phyloP scores from a whole-genome alignment of 2,113 vertebrate species.

The Laticauda laticaudata region DNA sequence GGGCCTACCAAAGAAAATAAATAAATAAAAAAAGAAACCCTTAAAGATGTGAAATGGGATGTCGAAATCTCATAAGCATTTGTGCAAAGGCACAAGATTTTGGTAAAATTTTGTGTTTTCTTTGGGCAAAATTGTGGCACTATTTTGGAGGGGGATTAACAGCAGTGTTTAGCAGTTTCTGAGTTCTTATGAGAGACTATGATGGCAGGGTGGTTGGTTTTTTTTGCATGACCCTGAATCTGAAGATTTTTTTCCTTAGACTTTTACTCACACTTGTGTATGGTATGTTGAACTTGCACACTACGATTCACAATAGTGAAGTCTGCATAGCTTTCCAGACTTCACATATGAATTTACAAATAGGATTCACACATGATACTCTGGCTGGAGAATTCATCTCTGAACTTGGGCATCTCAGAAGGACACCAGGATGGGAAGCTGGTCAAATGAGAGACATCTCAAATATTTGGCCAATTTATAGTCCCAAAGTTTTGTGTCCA shows the following conservation, averaged over 20 bases:
- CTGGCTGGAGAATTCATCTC: not conserved
- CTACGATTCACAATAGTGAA: not conserved
- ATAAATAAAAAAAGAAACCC: not conserved
- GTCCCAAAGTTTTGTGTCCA: not conserved
- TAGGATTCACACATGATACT: not conserved
- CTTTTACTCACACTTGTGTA: not conserved
- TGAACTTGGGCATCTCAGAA: not conserved
- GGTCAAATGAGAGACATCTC: not conserved
- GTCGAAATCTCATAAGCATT: not conserved
- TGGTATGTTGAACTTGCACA: not conserved
- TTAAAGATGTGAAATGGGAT: not conserved
- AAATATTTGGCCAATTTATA: not conserved
- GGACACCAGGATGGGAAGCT: not conserved
- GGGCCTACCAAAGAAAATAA: not conserved
- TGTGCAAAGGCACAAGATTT: not conserved
- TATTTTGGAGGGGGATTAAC: not conserved
- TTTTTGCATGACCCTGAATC: not conserved
- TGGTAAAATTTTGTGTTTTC: not conserved
- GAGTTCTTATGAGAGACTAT: not conserved
- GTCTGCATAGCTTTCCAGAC: not conserved
- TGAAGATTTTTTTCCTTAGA: not conserved
- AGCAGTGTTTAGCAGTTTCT: not conserved
- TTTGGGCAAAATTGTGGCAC: not conserved
- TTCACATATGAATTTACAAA: not conserved
- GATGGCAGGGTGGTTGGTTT: not conserved